A percentile compares a stretch with the other conserved stretches of the same genome.
Conservation (phyloP, 2,888 invertebrate genomes). For the Physocephala rufipes region DNA sequence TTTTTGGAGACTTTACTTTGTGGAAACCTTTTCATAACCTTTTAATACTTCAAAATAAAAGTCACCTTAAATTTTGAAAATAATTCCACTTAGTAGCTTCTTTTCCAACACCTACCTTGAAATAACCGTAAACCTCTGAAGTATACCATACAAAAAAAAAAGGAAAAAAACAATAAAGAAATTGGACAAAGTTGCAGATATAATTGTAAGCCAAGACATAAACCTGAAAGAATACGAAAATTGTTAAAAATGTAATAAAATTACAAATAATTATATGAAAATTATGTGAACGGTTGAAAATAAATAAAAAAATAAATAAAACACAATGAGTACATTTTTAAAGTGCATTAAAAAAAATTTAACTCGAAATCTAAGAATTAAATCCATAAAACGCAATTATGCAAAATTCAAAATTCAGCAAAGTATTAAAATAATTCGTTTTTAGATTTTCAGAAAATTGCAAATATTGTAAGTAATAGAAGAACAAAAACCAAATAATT, state of each 20-base stretch:
- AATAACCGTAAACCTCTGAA: conserved; percentile 17
- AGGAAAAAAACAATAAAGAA: background rate
- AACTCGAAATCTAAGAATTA: conserved; percentile 14
- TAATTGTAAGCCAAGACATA: background rate
- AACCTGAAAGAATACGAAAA: too few species aligned
- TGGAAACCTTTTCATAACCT: too few species aligned
- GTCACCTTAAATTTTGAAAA: background rate
- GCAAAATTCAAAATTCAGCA: background rate
- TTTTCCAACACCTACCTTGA: conserved; percentile 2
- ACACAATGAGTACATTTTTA: conserved; percentile 36
- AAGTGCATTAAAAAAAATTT: conserved; percentile 37
- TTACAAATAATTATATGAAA: background rate
- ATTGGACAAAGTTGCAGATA: conserved; percentile 9
- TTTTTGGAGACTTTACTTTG: too few species aligned
- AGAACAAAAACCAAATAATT: conserved; percentile 3
- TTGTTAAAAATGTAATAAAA: background rate
- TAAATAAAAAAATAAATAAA: conserved; percentile 4
- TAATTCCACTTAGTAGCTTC: background rate
- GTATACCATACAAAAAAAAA: conserved; percentile 24
- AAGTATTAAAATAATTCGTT: background rate
- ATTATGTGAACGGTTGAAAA: background rate
- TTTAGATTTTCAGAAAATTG: background rate
- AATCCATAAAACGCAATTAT: background rate
- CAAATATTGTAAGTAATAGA: background rate
- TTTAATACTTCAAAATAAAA: conserved; percentile 1